Percentiles rank a stretch among this genome's conserved stretches.
Evolutionary conservation across 2,888 invertebrate genomes (phyloP).

Genomic region (Lasioglossum oenotherae): DNA sequence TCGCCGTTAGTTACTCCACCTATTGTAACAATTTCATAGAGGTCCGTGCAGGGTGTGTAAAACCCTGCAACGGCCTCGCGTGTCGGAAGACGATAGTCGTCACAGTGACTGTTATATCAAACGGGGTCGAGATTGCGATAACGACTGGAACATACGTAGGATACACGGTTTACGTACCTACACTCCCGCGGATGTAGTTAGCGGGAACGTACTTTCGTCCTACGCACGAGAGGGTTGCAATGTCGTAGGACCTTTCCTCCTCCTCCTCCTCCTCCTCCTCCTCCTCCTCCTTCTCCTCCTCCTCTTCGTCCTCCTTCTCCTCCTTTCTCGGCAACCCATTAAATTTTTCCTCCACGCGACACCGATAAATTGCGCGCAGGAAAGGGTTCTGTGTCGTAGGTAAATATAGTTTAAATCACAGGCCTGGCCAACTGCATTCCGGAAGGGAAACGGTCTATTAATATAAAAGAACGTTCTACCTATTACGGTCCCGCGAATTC

Average conservation of each 20-base stretch:
- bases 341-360: constrained; percentile 16
- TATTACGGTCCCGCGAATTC: neutral
- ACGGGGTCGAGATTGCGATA: constrained; percentile 80
- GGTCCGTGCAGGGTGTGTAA: constrained; percentile 65
- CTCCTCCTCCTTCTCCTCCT: too few species aligned
- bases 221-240: constrained; percentile 65
- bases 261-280: neutral
- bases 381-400: constrained; percentile 10
- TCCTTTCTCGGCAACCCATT: neutral
- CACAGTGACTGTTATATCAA: constrained; percentile 83
- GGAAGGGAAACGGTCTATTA: neutral
- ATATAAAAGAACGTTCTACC: constrained; percentile 2
- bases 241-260: constrained; percentile 60
- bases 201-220: constrained; percentile 65
- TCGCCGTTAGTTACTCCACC: constrained; percentile 71
- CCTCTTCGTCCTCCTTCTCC: neutral
- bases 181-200: constrained; percentile 61
- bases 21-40: constrained; percentile 74
- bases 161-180: constrained; percentile 75
- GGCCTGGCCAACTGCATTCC: neutral
- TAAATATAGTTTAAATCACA: constrained; percentile 16
- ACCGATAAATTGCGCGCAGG: constrained; percentile 11
- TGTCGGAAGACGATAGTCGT: constrained; percentile 82
- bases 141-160: constrained; percentile 78
- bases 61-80: constrained; percentile 76